These are phyloP conservation scores for Nyctalus aviator DNA, from an alignment of 2,797 vertebrate species.

Conservation along the genomic window DNA sequence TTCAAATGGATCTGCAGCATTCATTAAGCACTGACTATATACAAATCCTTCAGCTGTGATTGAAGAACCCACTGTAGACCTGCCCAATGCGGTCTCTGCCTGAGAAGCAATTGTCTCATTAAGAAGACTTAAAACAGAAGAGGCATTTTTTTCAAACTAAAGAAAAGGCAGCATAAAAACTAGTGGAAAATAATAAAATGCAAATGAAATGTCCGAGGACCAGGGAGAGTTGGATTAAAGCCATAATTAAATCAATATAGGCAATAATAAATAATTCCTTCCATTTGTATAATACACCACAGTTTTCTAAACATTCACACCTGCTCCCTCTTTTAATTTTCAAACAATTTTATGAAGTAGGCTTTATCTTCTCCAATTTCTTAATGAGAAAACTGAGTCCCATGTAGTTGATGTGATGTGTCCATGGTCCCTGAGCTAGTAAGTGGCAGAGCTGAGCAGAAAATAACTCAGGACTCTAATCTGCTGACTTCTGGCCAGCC, in stretches of 20 bases:
- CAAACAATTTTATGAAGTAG: neutral
- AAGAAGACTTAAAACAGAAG: neutral
- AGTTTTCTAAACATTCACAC: neutral
- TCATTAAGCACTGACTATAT: neutral
- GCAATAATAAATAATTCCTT: constrained; percentile 15
- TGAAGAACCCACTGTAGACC: constrained; percentile 7
- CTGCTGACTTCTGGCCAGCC: neutral
- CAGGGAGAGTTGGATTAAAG: neutral
- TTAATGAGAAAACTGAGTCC: neutral
- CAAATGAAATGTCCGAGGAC: neutral
- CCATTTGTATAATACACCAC: neutral
- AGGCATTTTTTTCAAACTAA: constrained; percentile 29
- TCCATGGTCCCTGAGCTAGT: neutral
- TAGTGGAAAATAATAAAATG: neutral
- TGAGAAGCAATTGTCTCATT: neutral
- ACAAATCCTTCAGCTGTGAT: neutral
- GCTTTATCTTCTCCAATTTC: neutral
- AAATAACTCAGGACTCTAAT: constrained; percentile 20
- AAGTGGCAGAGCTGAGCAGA: constrained; percentile 3
- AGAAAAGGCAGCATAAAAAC: constrained; percentile 10
- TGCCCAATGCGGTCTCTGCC: neutral
- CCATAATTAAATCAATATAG: constrained; percentile 5
- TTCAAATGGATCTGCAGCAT: neutral
- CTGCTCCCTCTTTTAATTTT: constrained; percentile 20
- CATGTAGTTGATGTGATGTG: neutral